These are phyloP conservation scores for Campopleginae sp. DNA, from an alignment of 2,888 invertebrate species.

Conservation along the genomic window DNA sequence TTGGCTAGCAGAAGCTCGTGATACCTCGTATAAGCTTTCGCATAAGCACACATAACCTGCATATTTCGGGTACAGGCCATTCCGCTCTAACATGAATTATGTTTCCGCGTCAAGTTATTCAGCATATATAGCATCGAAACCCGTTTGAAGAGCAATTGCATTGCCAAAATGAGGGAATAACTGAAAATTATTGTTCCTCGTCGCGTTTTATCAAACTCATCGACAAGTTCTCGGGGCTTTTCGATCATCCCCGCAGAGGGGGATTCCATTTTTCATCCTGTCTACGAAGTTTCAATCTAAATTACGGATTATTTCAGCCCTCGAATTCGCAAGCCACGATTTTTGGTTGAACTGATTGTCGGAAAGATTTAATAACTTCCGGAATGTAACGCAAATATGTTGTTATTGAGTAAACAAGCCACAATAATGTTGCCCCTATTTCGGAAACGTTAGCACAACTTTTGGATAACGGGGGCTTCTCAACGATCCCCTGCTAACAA, in stretches of 20 bases:
- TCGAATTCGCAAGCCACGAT: neutral
- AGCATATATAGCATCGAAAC: neutral
- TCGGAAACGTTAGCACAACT: neutral
- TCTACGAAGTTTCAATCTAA: neutral
- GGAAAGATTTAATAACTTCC: neutral
- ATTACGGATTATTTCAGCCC: neutral
- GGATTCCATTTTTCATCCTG: neutral
- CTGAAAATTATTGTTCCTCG: neutral
- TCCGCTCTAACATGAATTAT: neutral
- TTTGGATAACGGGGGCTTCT: neutral
- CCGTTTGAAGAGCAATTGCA: neutral
- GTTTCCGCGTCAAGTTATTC: neutral
- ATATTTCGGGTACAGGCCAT: neutral
- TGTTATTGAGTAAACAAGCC: neutral
- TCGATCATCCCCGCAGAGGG: neutral
- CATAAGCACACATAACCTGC: conserved; percentile 24
- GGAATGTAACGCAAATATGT: neutral
- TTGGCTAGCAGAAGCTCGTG: conserved; percentile 41
- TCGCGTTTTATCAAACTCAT: neutral
- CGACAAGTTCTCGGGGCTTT: neutral
- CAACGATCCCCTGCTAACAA: neutral
- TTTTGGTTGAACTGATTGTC: neutral
- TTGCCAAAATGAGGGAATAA: neutral
- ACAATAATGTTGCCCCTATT: neutral
- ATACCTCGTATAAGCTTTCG: conserved; percentile 26